Evolutionary conservation across 2,888 invertebrate species (phyloP).

Genomic region (Drosophila crucigera): DNA sequence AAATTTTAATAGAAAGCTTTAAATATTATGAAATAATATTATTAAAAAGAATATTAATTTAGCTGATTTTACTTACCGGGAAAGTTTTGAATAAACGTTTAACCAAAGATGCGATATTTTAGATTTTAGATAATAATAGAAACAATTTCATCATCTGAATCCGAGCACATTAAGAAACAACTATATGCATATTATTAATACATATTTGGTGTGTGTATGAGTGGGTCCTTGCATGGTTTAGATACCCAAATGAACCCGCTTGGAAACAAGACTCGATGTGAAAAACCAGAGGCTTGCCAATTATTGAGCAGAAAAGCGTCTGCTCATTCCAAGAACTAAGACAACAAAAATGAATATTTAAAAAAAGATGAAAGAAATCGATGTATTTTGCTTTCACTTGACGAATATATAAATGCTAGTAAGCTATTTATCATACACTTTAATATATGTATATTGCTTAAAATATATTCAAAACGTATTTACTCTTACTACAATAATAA

Average conservation of each 20-base stretch:
- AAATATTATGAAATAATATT: background rate
- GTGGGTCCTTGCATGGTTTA: background rate
- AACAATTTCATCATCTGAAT: background rate
- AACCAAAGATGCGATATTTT: background rate
- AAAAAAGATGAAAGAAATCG: constrained; percentile 1
- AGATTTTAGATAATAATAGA: background rate
- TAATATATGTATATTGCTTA: constrained; percentile 35
- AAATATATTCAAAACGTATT: constrained; percentile 55
- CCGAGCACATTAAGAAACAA: constrained; percentile 4
- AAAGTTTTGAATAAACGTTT: background rate
- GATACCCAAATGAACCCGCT: background rate
- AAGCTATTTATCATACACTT: constrained; percentile 47
- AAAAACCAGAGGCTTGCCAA: background rate
- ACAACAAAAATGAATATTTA: constrained; percentile 1
- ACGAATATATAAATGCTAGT: constrained; percentile 40
- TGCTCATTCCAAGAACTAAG: background rate
- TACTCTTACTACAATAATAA: constrained; percentile 46
- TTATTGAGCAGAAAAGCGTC: background rate
- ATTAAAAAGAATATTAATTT: background rate
- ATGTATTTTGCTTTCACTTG: constrained; percentile 38
- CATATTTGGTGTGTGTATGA: background rate
- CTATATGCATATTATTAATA: background rate
- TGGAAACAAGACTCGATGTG: background rate
- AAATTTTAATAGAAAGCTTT: background rate
- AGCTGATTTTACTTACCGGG: too few relatives aligned